Evolutionary conservation across 2,888 invertebrate species (phyloP).

Genomic region (Phorcus lineatus): DNA sequence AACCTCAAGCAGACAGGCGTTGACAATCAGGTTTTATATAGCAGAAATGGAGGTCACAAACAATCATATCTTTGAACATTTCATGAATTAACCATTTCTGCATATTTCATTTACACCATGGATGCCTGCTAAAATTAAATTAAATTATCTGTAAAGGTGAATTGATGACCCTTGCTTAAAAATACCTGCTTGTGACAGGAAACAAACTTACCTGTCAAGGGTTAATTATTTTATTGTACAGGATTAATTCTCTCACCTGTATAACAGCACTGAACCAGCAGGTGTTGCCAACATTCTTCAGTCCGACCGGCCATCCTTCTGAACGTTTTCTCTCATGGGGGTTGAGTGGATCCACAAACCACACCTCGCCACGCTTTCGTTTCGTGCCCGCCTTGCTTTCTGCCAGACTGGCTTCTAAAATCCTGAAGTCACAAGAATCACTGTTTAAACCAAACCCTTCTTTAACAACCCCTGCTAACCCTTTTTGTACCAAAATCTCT

Average conservation of each 20-base stretch:
- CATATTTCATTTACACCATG: too few species aligned
- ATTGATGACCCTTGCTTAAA: not conserved
- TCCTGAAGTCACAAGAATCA: conserved; percentile 54
- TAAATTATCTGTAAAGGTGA: not conserved
- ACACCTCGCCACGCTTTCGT: conserved; percentile 74
- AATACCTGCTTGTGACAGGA: not conserved
- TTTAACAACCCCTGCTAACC: too few species aligned
- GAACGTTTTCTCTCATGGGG: conserved; percentile 73
- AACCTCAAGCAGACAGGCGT: not conserved
- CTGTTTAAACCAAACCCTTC: too few species aligned
- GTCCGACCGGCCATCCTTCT: conserved; percentile 75
- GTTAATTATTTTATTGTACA: not conserved
- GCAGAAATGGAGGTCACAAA: not conserved
- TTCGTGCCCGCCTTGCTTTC: conserved; percentile 75
- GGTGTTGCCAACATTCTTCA: conserved; percentile 78
- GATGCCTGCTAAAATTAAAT: not conserved
- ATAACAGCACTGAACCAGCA: conserved; percentile 78
- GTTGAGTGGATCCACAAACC: conserved; percentile 76
- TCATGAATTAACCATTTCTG: too few species aligned
- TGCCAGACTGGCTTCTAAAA: conserved; percentile 76
- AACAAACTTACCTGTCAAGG: not conserved
- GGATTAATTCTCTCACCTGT: conserved; percentile 65
- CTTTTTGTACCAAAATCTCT: too few species aligned
- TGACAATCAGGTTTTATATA: not conserved
- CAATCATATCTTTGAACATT: too few species aligned